Evolutionary conservation across 2,113 vertebrate genomes (phyloP).

Genomic region (Talpa occidentalis): DNA sequence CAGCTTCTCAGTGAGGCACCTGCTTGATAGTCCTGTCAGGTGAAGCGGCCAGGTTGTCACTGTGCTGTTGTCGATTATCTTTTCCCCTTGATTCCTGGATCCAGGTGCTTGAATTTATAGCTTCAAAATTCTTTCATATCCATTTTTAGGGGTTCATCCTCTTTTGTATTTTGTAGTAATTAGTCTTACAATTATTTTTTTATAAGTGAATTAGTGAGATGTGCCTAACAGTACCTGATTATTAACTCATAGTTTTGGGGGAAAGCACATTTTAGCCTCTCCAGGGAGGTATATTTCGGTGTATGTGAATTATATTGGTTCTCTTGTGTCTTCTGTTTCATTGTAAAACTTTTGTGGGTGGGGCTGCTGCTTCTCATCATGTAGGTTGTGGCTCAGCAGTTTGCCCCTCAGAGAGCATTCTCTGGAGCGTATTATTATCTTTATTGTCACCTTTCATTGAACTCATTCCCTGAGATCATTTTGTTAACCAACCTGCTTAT

Average conservation of each 20-base stretch:
- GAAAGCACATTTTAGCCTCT: not conserved
- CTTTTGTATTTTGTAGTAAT: not conserved
- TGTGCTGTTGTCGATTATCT: not conserved
- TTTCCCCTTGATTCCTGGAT: not conserved
- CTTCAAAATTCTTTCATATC: not conserved
- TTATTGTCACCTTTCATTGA: not conserved
- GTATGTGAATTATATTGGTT: not conserved
- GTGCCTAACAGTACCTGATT: not conserved
- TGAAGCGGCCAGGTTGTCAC: not conserved
- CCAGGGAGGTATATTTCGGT: not conserved
- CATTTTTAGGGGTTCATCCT: not conserved
- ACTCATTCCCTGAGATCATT: not conserved
- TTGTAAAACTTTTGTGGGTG: not conserved
- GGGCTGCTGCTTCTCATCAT: not conserved
- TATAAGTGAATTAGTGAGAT: not conserved
- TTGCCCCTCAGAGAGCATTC: not conserved
- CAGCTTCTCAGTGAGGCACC: not conserved
- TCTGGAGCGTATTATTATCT: not conserved
- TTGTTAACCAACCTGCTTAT: not conserved
- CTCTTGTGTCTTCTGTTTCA: not conserved
- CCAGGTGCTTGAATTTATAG: not conserved
- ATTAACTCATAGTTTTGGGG: not conserved
- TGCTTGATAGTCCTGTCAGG: constrained; percentile 19
- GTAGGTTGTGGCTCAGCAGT: not conserved
- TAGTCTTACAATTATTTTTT: not conserved